These are phyloP conservation scores for Tolypeutes matacus DNA, from an alignment of 2,797 vertebrate genomes.

Conservation along the genomic window DNA sequence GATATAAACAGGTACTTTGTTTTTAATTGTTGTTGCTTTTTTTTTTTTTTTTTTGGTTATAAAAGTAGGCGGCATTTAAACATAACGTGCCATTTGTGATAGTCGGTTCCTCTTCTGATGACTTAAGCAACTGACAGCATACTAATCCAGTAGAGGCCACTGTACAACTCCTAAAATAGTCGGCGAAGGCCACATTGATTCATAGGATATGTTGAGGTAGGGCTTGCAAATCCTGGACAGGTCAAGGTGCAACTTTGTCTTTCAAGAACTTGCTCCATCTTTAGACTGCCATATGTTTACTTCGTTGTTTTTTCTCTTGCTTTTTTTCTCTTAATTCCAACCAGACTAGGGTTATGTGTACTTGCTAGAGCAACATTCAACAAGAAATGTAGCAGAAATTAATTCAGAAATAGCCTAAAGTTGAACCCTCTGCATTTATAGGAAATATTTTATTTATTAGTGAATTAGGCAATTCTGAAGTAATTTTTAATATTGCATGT, in stretches of 20 bases:
- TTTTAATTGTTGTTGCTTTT: not conserved
- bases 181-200: not conserved
- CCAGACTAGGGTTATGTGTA: slow-evolving; percentile 48
- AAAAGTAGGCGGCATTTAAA: slow-evolving; percentile 54
- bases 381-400: slow-evolving; percentile 57
- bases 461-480: slow-evolving; percentile 29
- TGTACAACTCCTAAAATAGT: not conserved
- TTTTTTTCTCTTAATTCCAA: not conserved
- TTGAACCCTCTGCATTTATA: slow-evolving; percentile 39
- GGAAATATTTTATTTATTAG: slow-evolving; percentile 17
- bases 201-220: slow-evolving; percentile 54
- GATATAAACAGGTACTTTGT: slow-evolving; percentile 58
- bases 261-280: slow-evolving; percentile 50
- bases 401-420: slow-evolving; percentile 41
- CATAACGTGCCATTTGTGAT: slow-evolving; percentile 8
- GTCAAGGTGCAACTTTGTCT: slow-evolving; percentile 60
- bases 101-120: slow-evolving; percentile 36
- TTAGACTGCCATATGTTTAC: slow-evolving; percentile 49
- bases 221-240: not conserved
- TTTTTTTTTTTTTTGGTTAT: slow-evolving; percentile 36
- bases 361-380: slow-evolving; percentile 18
- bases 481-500: slow-evolving; percentile 48
- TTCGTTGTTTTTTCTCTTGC: slow-evolving; percentile 5
- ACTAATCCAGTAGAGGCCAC: slow-evolving; percentile 52
- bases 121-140: slow-evolving; percentile 42